Conservation (phyloP, 2,113 vertebrate species). For the Erinaceus europaeus region DNA sequence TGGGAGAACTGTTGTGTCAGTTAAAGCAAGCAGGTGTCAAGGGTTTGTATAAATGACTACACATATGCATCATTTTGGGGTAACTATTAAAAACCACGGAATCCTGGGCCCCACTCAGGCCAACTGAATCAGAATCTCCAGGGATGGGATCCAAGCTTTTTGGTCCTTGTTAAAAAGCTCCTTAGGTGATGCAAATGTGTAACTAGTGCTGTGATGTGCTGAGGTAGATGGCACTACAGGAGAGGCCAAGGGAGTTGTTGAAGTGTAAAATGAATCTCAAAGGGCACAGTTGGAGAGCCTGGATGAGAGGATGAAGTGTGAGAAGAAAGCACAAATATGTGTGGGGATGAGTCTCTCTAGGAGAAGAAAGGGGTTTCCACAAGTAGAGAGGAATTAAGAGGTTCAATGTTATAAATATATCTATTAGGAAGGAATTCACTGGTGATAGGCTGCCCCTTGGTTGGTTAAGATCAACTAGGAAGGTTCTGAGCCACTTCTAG, state of each 20-base stretch:
- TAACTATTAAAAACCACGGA: neutral
- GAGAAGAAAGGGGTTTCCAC: neutral
- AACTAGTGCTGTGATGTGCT: neutral
- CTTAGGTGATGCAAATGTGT: neutral
- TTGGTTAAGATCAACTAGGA: neutral
- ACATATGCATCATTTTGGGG: neutral
- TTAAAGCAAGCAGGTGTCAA: neutral
- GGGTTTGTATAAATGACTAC: neutral
- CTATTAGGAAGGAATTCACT: neutral
- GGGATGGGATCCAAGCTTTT: neutral
- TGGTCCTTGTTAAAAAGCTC: slow-evolving; percentile 1
- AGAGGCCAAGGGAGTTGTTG: neutral
- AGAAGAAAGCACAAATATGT: slow-evolving; percentile 24
- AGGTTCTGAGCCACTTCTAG: neutral
- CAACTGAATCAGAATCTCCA: slow-evolving; percentile 3
- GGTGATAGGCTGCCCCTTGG: neutral
- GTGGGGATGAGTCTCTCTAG: neutral
- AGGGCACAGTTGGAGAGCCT: neutral
- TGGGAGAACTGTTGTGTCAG: neutral
- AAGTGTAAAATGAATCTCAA: slow-evolving; percentile 29
- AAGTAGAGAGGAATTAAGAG: neutral
- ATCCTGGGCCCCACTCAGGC: neutral
- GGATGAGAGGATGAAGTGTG: neutral
- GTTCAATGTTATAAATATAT: neutral
- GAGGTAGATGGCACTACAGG: neutral